Percentiles rank a stretch among this genome's conserved stretches.
These are phyloP conservation scores for Ctenomys sociabilis DNA, from an alignment of 2,113 vertebrate genomes.

Conservation along the genomic window DNA sequence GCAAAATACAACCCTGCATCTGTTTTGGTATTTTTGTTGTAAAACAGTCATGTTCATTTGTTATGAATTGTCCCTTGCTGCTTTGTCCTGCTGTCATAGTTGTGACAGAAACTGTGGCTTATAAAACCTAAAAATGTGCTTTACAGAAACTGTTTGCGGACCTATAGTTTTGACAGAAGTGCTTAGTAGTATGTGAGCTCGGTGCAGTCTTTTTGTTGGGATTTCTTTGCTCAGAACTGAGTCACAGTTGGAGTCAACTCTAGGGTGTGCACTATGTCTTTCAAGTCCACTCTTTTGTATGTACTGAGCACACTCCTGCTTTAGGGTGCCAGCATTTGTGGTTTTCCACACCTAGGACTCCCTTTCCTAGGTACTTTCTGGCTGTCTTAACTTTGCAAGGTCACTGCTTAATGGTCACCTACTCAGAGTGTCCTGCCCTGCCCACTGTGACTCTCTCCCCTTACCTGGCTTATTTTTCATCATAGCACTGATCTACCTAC, in stretches of 20 bases:
- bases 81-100: neutral
- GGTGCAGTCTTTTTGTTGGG: neutral
- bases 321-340: neutral
- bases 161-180: neutral
- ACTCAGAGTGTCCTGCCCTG: neutral
- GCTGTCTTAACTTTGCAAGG: neutral
- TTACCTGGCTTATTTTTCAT: neutral
- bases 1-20: neutral
- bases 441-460: neutral
- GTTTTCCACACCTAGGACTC: neutral
- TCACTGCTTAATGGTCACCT: neutral
- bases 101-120: neutral
- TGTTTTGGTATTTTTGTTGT: conserved; percentile 27
- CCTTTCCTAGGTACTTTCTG: too few relatives aligned
- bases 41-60: neutral
- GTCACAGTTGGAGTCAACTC: neutral
- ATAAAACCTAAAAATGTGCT: neutral
- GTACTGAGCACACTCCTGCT: neutral
- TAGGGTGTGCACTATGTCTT: neutral
- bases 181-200: neutral
- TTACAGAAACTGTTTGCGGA: neutral
- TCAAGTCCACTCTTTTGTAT: neutral
- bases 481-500: neutral
- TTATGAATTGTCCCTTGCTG: neutral
- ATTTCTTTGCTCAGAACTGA: conserved; percentile 6